Conservation (phyloP, 2,797 vertebrate species). For the Tachyglossus aculeatus region DNA sequence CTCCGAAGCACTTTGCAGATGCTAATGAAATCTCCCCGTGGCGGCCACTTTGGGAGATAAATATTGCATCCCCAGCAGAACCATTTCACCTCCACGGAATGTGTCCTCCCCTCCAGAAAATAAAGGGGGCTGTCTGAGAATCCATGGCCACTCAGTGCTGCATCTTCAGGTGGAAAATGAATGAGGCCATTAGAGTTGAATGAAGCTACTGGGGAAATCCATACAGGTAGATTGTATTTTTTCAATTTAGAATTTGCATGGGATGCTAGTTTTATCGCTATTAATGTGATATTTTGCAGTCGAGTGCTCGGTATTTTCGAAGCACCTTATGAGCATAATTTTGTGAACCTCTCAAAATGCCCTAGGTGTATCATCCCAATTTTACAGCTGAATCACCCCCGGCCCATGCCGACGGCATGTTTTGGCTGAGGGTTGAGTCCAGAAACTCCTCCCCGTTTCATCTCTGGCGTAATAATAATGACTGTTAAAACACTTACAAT, state of each 20-base stretch:
- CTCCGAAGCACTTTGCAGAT: constrained; percentile 6
- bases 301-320: constrained; percentile 30
- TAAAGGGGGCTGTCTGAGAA: constrained; percentile 27
- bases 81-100: constrained; percentile 1
- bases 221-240: constrained; percentile 13
- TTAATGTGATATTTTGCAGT: constrained; percentile 46
- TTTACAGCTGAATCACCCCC: constrained; percentile 57
- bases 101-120: neutral
- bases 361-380: constrained; percentile 25
- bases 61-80: constrained; percentile 5
- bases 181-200: constrained; percentile 32
- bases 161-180: constrained; percentile 33
- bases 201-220: constrained; percentile 36
- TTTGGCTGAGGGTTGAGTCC: too few relatives aligned
- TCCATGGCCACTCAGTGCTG: constrained; percentile 6
- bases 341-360: constrained; percentile 38
- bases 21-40: constrained; percentile 4
- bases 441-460: too few relatives aligned
- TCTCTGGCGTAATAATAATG: too few relatives aligned
- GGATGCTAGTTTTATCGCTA: constrained; percentile 34
- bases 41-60: neutral
- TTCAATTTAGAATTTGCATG: constrained; percentile 50
- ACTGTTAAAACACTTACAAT: too few relatives aligned
- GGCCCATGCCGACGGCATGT: too few relatives aligned
- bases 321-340: constrained; percentile 29